A percentile compares a stretch with the other conserved stretches of the same genome.
Evolutionary conservation across 2,797 vertebrate genomes (phyloP).

Genomic region (Gallinago solitaria): DNA sequence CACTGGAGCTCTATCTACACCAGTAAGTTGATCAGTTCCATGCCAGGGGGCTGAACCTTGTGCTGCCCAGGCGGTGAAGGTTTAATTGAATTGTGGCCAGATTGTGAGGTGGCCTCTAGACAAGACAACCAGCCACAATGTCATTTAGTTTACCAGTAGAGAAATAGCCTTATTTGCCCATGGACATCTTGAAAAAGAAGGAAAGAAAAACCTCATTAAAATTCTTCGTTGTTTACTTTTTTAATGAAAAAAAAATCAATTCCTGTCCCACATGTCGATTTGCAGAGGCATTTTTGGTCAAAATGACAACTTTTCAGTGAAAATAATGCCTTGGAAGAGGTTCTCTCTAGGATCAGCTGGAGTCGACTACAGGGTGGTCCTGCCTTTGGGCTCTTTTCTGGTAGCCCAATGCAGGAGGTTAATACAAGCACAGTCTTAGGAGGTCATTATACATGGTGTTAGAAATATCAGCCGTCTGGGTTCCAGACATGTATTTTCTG

Average conservation of each 20-base stretch:
- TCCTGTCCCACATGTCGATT: neutral
- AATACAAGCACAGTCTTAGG: conserved; percentile 14
- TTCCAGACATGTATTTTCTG: conserved; percentile 19
- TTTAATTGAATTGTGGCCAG: neutral
- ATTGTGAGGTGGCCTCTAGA: neutral
- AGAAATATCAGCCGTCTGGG: neutral
- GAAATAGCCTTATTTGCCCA: conserved; percentile 32
- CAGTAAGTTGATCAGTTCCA: neutral
- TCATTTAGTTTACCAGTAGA: neutral
- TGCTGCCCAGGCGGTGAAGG: neutral
- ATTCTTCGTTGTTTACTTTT: conserved; percentile 29
- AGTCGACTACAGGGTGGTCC: neutral
- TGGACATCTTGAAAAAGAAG: neutral
- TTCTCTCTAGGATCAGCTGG: neutral
- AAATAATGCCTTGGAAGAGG: conserved; percentile 2
- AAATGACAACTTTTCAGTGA: neutral
- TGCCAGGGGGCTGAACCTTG: neutral
- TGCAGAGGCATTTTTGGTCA: neutral
- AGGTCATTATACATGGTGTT: neutral
- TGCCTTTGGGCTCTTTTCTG: neutral
- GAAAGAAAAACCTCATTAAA: neutral
- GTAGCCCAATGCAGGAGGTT: neutral
- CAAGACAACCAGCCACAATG: neutral
- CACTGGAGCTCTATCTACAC: neutral
- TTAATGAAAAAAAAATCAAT: neutral